Evolutionary conservation across 2,113 vertebrate genomes (phyloP), one percentile per base, ranked within the genome.

Genomic region (Pollimyrus isidori): DNA sequence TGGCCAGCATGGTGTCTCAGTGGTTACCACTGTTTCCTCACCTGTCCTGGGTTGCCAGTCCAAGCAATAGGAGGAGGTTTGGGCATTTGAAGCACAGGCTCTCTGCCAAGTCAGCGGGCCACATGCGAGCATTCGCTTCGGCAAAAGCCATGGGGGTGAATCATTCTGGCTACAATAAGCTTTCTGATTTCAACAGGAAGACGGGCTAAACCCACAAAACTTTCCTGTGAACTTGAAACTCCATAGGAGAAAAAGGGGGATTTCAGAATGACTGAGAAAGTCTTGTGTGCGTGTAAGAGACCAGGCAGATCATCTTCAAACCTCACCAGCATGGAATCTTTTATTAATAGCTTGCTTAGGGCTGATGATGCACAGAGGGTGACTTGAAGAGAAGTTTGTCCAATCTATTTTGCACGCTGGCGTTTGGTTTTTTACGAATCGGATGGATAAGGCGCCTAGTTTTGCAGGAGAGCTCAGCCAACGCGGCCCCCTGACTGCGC

Each of bases 121-220:
- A 23, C 30, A 39, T 19, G 42, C 23, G 15, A 93, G 92, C 93
- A 96, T 97, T 96, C 93, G 95, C 95, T 96, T 93, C 92, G 95
- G 95, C 96, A 95, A 69, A 91, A 95, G 96, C 95, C 95, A 96
- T 96, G 93, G 96, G 95, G 92, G 92, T 97, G 96, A 97, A 97
- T 97, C 95, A 96, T 96, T 97, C 30, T 95, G 94, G 96, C 95
- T 96, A 96, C 96, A 96, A 95, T 97, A 96, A 97, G 96, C 95
- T 96, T 97, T 97, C 95, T 97, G 96, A 97, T 97, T 97, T 97
- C 95, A 95, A 97, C 97, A 98, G 97, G 97, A 98, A 98, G 96
- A 97, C 87, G 15, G 93, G 95, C 97, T 97, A 97, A 96, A 95
- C 94, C 96, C 93, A 97, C 96, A 97, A 98, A 97, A 96, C 96